Conservation (phyloP, 2,113 vertebrate species). For the Syngnathus scovelli region DNA sequence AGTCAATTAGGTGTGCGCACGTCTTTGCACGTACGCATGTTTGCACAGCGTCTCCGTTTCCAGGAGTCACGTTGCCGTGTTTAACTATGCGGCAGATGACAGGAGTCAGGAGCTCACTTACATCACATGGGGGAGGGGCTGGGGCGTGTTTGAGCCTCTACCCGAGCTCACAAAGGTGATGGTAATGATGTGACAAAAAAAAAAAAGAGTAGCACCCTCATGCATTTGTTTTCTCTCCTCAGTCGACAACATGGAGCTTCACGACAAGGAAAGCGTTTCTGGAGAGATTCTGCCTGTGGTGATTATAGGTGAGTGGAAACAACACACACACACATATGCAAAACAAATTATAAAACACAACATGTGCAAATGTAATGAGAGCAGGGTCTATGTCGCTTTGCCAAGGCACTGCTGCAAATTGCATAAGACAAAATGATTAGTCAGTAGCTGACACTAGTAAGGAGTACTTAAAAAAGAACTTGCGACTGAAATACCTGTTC, state of each 20-base stretch:
- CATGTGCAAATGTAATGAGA: too few relatives aligned
- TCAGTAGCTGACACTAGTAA: too few relatives aligned
- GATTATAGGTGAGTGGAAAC: slow-evolving; percentile 63
- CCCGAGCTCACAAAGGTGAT: neutral
- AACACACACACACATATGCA: slow-evolving; percentile 2
- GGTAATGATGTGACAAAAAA: neutral
- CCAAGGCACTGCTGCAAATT: too few relatives aligned
- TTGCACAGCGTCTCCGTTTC: neutral
- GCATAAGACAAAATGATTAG: too few relatives aligned
- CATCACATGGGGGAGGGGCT: too few relatives aligned
- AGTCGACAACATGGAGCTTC: slow-evolving; percentile 58
- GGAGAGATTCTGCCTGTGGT: slow-evolving; percentile 66
- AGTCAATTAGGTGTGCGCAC: neutral
- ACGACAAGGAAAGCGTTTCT: slow-evolving; percentile 39
- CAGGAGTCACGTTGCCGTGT: neutral
- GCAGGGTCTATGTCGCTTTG: too few relatives aligned
- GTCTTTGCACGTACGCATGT: neutral
- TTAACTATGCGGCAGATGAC: neutral
- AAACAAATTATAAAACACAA: too few relatives aligned
- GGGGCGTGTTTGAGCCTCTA: neutral
- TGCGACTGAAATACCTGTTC: too few relatives aligned
- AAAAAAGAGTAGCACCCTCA: neutral
- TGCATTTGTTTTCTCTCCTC: slow-evolving; percentile 14
- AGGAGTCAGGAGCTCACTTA: neutral
- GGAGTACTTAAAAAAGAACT: too few relatives aligned